Evolutionary conservation across 2,113 vertebrate genomes (phyloP).

Genomic region (Cairina moschata): DNA sequence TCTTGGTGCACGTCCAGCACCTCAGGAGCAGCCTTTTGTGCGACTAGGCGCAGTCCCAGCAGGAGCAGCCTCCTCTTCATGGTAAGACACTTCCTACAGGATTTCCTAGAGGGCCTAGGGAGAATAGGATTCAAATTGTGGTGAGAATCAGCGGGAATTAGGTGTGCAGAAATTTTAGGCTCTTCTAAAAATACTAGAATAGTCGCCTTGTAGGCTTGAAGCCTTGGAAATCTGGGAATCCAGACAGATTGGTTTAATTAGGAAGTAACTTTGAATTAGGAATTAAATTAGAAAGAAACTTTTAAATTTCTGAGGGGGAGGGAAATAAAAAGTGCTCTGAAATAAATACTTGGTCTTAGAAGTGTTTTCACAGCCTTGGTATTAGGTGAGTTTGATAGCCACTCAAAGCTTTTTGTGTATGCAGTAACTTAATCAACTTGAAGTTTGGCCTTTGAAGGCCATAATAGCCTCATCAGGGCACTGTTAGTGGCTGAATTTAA

Average conservation of each 20-base stretch:
- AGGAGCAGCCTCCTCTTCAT: background rate
- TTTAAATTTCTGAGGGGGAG: background rate
- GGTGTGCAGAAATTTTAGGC: background rate
- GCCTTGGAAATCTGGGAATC: background rate
- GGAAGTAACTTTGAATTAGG: background rate
- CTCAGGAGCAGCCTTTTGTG: background rate
- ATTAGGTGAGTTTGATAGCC: background rate
- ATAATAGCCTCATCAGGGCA: background rate
- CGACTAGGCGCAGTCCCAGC: background rate
- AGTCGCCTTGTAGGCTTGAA: background rate
- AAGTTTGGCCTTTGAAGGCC: background rate
- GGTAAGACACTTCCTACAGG: background rate
- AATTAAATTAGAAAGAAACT: background rate
- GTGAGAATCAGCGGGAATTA: rapidly evolving
- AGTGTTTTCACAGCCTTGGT: background rate
- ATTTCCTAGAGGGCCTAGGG: background rate
- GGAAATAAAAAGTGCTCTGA: background rate
- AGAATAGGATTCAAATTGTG: background rate
- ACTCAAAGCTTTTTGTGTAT: background rate
- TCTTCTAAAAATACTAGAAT: background rate
- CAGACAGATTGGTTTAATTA: background rate
- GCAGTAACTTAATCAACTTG: background rate
- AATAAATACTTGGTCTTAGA: background rate
- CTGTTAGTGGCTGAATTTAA: background rate
- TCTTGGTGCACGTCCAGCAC: background rate